Conservation (phyloP, 1,140 invertebrate species). For the Vanessa tameamea region DNA sequence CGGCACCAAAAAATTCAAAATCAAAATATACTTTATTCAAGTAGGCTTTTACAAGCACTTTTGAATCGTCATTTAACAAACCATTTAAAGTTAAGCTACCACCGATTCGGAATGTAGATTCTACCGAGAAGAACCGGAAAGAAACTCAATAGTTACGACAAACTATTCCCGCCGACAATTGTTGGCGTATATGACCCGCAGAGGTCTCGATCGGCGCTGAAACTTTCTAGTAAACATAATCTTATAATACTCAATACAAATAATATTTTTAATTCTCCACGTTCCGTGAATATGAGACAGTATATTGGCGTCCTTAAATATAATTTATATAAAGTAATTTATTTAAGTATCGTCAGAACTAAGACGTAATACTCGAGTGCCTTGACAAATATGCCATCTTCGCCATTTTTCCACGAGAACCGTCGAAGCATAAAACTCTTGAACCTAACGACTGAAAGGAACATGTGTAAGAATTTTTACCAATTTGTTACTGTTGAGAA, state of each 20-base stretch:
- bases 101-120: too few species aligned
- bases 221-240: too few species aligned
- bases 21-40: too few species aligned
- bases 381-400: conserved; percentile 49
- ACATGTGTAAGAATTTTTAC: conserved; percentile 72
- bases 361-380: conserved; percentile 18
- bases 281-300: not conserved
- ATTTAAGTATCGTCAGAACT: conserved; percentile 10
- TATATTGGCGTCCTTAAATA: not conserved
- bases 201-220: too few species aligned
- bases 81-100: too few species aligned
- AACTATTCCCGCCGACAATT: too few species aligned
- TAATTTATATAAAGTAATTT: conserved; percentile 6
- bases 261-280: not conserved
- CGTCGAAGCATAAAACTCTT: conserved; percentile 53
- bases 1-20: too few species aligned
- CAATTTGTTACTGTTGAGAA: conserved; percentile 64
- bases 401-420: conserved; percentile 50
- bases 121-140: too few species aligned
- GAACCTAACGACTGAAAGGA: conserved; percentile 58
- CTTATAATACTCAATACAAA: not conserved
- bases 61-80: too few species aligned
- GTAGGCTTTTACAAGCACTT: too few species aligned
- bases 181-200: too few species aligned
- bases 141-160: too few species aligned